A percentile compares a stretch with the other conserved stretches of the same genome.
Conservation (phyloP, 2,113 vertebrate genomes). For the Mastomys coucha region DNA sequence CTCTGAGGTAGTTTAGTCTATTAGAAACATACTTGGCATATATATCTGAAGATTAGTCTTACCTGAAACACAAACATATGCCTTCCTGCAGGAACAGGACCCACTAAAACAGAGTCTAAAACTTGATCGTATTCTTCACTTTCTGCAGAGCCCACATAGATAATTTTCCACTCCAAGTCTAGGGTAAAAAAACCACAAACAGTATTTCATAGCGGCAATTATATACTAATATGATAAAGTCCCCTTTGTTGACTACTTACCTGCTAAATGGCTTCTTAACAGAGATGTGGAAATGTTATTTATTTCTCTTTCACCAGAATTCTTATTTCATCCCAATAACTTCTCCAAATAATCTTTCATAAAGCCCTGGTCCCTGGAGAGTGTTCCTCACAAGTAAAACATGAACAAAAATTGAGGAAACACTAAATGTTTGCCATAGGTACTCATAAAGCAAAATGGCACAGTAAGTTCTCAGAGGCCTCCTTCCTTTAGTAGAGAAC, state of each 20-base stretch:
- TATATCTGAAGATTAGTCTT: constrained; percentile 73
- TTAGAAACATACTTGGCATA: constrained; percentile 41
- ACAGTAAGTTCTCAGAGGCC: not conserved
- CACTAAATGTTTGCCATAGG: not conserved
- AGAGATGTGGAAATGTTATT: constrained; percentile 21
- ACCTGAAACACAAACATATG: constrained; percentile 94
- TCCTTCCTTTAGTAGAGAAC: not conserved
- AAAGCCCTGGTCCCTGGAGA: not conserved
- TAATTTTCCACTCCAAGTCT: constrained; percentile 93
- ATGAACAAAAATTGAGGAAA: constrained; percentile 2
- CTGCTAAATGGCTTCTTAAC: constrained; percentile 39
- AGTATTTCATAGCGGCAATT: constrained; percentile 67
- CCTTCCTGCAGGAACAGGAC: constrained; percentile 90
- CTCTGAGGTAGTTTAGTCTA: not conserved
- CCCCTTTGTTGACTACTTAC: constrained; percentile 15
- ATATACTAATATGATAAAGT: constrained; percentile 29
- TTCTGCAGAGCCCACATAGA: constrained; percentile 92
- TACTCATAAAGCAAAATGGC: not conserved
- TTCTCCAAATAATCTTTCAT: constrained; percentile 53
- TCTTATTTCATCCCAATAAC: not conserved
- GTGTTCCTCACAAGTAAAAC: not conserved
- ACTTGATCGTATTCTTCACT: constrained; percentile 92
- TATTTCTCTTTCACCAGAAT: constrained; percentile 19
- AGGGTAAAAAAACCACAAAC: constrained; percentile 78
- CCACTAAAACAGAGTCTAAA: constrained; percentile 91